Conservation (phyloP, 2,797 vertebrate species). For the Odontamblyopus rebecca region DNA sequence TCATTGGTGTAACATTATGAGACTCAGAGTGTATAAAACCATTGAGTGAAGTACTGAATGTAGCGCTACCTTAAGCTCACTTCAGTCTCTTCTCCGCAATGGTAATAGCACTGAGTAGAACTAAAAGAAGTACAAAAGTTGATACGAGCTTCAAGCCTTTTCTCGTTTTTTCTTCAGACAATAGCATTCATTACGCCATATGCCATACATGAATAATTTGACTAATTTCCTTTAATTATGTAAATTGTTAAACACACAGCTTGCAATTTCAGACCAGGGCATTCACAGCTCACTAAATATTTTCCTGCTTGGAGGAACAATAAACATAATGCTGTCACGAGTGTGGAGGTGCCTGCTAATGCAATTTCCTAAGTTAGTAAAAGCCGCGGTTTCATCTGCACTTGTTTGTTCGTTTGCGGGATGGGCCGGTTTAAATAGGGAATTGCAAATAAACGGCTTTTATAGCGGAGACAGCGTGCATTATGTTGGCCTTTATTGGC, state of each 20-base stretch:
- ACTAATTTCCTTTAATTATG: constrained; percentile 3
- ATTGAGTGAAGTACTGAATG: neutral
- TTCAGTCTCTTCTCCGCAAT: neutral
- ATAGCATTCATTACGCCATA: neutral
- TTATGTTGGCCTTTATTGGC: too few species aligned
- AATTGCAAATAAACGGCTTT: too few species aligned
- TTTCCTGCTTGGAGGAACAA: constrained; percentile 1
- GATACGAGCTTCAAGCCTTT: neutral
- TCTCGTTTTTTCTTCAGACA: neutral
- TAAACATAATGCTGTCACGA: neutral
- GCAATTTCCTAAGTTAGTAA: neutral
- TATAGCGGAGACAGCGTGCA: too few species aligned
- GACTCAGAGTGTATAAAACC: neutral
- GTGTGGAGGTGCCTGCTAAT: neutral
- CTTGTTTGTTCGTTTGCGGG: neutral
- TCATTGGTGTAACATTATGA: neutral
- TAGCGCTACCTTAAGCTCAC: too few species aligned
- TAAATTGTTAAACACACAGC: constrained; percentile 6
- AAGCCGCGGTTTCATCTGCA: neutral
- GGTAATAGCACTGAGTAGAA: neutral
- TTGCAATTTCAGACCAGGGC: neutral
- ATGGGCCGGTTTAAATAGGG: too few species aligned
- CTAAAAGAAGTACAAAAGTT: neutral
- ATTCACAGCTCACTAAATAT: neutral
- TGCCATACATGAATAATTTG: constrained; percentile 3